Evolutionary conservation across 2,113 vertebrate genomes (phyloP), one percentile per base, ranked within the genome.

Genomic region (Hiodon alosoides): DNA sequence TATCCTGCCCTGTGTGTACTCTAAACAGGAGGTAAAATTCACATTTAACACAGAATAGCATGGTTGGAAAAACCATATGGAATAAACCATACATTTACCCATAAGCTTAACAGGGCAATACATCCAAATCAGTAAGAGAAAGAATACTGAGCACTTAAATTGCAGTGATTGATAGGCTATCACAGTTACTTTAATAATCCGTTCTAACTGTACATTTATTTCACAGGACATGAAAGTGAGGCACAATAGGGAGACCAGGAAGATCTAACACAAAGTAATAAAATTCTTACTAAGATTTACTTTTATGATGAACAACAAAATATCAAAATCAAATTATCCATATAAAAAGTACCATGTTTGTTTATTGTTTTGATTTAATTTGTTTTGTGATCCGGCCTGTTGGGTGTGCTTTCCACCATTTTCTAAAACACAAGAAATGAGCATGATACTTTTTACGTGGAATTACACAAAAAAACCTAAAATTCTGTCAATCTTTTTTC

Each of bases 131-230:
- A 88, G 82, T 84, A 82, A 86, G 78, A 84, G 79, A 86, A 79
- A 83, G 79, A 75, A 83, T 79, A 82, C 73, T 77, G 69, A 81
- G 81, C 81, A 81, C 79, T 85, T 83, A 75, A 78, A 82, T 84
- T 86, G 85, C 85, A 86, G 85, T 77, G 79, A 83, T 83, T 82
- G 71, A 62, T 79, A 85, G 81, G 84, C 83, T 84, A 85, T 84
- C 86, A 88, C 86, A 86, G 85, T 82, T 85, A 84, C 82, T 88
- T 87, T 87, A 87, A 88, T 87, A 83, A 86, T 87, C 83, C 84
- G 82, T 60, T 87, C 82, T 84, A 77, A 61, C 80, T 84, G 72
- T 85, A 89, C 85, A 89, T 85, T 46, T 68, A 69, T 79, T 87
- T 88, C 81, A 87, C 84, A 83, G 85, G 83, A 88, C 84, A 77